A percentile compares a stretch with the other conserved stretches of the same genome.
Conservation (phyloP, 2,888 invertebrate species). For the Melieria picta region DNA sequence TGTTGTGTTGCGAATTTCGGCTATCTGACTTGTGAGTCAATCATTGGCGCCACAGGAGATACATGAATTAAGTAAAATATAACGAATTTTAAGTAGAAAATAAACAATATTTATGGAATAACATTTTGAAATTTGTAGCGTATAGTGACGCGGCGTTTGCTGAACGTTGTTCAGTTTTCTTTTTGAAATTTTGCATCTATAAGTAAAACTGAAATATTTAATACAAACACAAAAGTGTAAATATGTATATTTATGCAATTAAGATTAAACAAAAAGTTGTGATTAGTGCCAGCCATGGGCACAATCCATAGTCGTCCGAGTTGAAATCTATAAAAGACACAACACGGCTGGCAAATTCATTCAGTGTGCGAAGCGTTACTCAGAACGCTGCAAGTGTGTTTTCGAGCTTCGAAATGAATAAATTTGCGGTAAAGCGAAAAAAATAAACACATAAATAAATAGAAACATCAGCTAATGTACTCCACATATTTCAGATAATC, state of each 20-base stretch:
- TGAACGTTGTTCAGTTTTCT: too few species aligned
- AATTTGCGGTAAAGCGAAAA: slow-evolving; percentile 16
- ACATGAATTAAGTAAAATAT: too few species aligned
- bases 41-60: too few species aligned
- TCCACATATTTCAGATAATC: slow-evolving; percentile 9
- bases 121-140: too few species aligned
- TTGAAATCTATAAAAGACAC: slow-evolving; percentile 22
- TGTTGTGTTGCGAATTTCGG: too few species aligned
- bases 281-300: background rate
- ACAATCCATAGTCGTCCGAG: background rate
- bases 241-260: background rate
- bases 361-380: slow-evolving; percentile 8
- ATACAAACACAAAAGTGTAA: background rate
- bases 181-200: too few species aligned
- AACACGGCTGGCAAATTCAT: background rate
- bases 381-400: background rate
- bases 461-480: background rate
- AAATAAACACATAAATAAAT: background rate
- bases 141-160: too few species aligned
- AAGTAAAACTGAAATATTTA: too few species aligned
- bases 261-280: slow-evolving; percentile 9
- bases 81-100: too few species aligned
- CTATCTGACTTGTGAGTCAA: too few species aligned
- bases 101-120: too few species aligned
- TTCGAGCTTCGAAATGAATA: slow-evolving; percentile 7